These are phyloP conservation scores for Geophilus truncorum DNA, from an alignment of 2,888 invertebrate genomes.

Conservation along the genomic window DNA sequence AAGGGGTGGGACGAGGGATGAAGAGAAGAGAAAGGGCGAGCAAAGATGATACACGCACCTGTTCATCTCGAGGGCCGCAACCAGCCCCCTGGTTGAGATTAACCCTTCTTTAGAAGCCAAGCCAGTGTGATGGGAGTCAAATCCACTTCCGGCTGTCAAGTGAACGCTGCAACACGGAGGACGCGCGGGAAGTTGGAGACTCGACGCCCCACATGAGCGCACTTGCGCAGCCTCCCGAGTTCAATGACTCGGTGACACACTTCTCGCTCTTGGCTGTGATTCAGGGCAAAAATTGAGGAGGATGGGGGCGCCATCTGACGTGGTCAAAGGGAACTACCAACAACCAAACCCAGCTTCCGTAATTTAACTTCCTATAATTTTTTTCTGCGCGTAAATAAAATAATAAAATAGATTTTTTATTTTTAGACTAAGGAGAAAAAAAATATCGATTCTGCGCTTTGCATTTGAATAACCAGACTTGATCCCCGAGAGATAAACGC, in stretches of 20 bases:
- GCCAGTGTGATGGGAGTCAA: not conserved
- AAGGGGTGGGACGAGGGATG: constrained; percentile 3
- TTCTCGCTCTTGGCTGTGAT: constrained; percentile 32
- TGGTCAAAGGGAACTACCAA: constrained; percentile 1
- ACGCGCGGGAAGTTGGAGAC: not conserved
- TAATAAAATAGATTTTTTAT: too few relatives aligned
- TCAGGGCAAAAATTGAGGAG: constrained; percentile 28
- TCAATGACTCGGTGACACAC: constrained; percentile 38
- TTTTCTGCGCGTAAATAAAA: not conserved
- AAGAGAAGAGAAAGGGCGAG: not conserved
- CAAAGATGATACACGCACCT: constrained; percentile 9
- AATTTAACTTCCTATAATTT: not conserved
- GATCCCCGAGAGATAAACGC: not conserved
- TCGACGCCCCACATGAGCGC: constrained; percentile 11
- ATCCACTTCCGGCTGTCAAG: not conserved
- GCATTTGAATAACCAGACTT: not conserved
- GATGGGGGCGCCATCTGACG: constrained; percentile 8
- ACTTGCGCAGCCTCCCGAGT: constrained; percentile 32
- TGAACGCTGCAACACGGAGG: not conserved
- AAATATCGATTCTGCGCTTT: not conserved
- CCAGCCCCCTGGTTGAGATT: not conserved
- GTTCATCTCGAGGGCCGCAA: not conserved
- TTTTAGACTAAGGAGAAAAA: too few relatives aligned
- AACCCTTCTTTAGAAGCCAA: not conserved
- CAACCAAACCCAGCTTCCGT: not conserved